These are phyloP conservation scores for Drosophila takahashii DNA, from an alignment of 1,140 invertebrate species.

Conservation along the genomic window DNA sequence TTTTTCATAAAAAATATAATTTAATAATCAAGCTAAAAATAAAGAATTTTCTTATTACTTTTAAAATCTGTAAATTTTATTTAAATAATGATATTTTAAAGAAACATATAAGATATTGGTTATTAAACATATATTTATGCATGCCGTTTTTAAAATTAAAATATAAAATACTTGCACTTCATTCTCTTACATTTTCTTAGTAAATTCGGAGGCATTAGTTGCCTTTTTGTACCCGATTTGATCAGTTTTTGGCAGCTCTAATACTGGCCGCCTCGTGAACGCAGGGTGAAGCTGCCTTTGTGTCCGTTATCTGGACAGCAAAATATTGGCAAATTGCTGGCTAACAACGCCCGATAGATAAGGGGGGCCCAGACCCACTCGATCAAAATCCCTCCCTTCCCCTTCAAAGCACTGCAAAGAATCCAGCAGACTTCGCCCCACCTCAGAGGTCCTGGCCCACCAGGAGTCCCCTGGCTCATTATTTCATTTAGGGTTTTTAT, in stretches of 20 bases:
- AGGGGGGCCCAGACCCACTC: conserved; percentile 14
- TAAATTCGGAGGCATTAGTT: background rate
- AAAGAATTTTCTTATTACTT: no score
- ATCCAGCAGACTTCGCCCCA: background rate
- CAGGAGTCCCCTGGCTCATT: conserved; percentile 67
- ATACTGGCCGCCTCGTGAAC: background rate
- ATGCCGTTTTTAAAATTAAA: no score
- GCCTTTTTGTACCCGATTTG: background rate
- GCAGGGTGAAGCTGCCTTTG: conserved; percentile 24
- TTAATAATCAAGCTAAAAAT: no score
- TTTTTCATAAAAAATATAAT: no score
- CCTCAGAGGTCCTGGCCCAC: background rate
- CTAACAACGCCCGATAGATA: conserved; percentile 31
- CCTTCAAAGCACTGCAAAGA: background rate
- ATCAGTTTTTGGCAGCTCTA: conserved; percentile 1
- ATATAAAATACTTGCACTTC: no score
- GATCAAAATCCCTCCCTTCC: conserved; percentile 1
- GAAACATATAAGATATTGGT: no score
- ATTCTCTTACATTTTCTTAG: background rate
- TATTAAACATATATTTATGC: no score
- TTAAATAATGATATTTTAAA: no score
- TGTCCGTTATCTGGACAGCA: conserved; percentile 43
- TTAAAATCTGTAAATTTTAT: no score
- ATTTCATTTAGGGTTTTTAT: conserved; percentile 81
- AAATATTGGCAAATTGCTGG: conserved; percentile 64